phyloP scores from a whole-genome alignment of 2,888 invertebrate species.

The Eremobia ochroleuca region DNA sequence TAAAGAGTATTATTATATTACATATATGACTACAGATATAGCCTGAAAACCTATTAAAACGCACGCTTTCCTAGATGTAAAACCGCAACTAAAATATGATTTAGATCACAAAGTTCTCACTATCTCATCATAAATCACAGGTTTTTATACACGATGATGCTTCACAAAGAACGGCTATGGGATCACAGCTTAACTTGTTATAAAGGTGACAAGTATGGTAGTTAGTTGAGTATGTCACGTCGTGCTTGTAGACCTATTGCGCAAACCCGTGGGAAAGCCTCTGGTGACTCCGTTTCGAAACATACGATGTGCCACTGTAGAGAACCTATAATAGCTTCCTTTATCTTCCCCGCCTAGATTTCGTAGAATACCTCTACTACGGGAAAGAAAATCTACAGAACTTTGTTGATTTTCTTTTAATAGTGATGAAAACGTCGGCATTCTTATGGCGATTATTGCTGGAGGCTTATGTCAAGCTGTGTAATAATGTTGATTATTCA shows the following conservation, averaged over 20 bases:
- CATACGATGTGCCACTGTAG: constrained; percentile 70
- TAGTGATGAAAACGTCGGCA: too few species aligned
- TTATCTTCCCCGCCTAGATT: constrained; percentile 64
- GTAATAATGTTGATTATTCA: neutral
- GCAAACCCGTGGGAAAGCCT: constrained; percentile 75
- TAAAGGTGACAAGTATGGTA: constrained; percentile 61
- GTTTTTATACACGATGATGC: constrained; percentile 5
- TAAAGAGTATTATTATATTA: too few species aligned
- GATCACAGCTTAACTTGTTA: constrained; percentile 31
- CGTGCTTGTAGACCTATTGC: constrained; percentile 58
- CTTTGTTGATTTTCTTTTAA: neutral
- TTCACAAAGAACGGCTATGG: constrained; percentile 9
- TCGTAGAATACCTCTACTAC: constrained; percentile 28
- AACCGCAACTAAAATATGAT: neutral
- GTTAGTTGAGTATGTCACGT: constrained; percentile 38
- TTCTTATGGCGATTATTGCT: too few species aligned
- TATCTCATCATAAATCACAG: constrained; percentile 9
- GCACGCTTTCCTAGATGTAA: neutral
- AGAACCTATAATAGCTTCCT: constrained; percentile 76
- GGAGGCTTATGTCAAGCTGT: neutral
- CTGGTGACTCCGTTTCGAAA: constrained; percentile 69
- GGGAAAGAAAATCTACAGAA: neutral
- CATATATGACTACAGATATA: neutral
- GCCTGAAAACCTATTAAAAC: too few species aligned
- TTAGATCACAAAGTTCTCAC: neutral